A percentile compares a stretch with the other conserved stretches of the same genome.
phyloP scores from a whole-genome alignment of 2,113 vertebrate species.

The Mormyrus iriodes region DNA sequence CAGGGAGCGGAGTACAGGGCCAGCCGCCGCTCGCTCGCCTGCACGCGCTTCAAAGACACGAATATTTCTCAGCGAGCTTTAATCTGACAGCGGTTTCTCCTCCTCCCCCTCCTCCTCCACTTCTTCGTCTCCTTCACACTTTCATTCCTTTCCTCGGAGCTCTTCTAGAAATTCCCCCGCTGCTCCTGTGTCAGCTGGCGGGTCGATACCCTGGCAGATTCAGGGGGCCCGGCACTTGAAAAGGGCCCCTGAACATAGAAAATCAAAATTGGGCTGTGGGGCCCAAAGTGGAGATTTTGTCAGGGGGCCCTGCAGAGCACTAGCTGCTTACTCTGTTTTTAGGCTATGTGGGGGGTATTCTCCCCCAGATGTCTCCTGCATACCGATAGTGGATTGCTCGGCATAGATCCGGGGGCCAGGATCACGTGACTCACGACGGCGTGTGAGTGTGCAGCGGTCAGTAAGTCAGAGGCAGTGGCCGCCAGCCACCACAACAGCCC shows the following conservation, averaged over 20 bases:
- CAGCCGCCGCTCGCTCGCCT: not conserved
- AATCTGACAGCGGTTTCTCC: conserved; percentile 16
- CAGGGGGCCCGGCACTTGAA: not conserved
- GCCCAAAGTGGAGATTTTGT: not conserved
- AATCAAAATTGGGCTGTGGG: not conserved
- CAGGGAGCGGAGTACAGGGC: not conserved
- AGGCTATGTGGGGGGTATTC: not conserved
- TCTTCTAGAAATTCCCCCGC: conserved; percentile 32
- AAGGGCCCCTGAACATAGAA: not conserved
- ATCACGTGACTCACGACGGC: conserved; percentile 7
- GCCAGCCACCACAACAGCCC: conserved; percentile 29
- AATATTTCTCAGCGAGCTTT: not conserved
- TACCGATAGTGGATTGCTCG: not conserved
- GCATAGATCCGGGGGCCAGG: conserved; percentile 25
- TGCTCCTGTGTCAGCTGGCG: not conserved
- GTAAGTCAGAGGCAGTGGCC: conserved; percentile 45
- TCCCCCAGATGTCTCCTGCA: not conserved
- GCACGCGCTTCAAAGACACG: not conserved
- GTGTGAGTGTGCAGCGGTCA: conserved; percentile 34
- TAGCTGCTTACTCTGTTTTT: not conserved
- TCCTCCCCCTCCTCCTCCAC: conserved; percentile 1
- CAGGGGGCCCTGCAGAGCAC: not conserved
- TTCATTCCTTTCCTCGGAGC: conserved; percentile 28
- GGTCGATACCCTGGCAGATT: not conserved
- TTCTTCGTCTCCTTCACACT: not conserved